Percentiles rank a stretch among this genome's conserved stretches.
phyloP scores from a whole-genome alignment of 2,797 vertebrate genomes.

The Parauchenoglanis ngamensis region DNA sequence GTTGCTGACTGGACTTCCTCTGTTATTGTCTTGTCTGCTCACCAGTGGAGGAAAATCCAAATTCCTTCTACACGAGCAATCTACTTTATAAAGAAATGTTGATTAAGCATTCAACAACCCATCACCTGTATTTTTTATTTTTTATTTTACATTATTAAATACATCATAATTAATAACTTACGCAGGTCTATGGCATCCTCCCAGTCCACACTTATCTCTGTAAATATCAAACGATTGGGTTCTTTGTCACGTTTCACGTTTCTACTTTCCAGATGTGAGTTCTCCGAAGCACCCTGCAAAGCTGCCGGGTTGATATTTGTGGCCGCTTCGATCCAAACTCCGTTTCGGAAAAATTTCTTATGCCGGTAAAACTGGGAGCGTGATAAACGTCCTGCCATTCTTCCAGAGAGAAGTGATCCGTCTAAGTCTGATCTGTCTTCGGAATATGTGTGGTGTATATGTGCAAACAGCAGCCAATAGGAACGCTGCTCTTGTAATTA shows the following conservation, averaged over 20 bases:
- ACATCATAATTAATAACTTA: too few species aligned
- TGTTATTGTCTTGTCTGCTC: background rate
- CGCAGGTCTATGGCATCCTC: background rate
- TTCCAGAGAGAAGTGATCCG: too few species aligned
- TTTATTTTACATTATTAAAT: too few species aligned
- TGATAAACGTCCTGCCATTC: too few species aligned
- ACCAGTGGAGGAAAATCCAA: background rate
- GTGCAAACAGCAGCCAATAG: too few species aligned
- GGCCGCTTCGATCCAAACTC: background rate
- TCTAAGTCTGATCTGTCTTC: too few species aligned
- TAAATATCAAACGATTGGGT: background rate
- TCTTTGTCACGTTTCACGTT: background rate
- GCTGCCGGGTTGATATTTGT: background rate
- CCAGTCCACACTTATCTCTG: slow-evolving; percentile 1
- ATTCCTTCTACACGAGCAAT: background rate
- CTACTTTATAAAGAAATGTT: background rate
- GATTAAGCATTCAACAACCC: too few species aligned
- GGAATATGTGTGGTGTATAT: too few species aligned
- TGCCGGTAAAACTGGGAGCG: background rate
- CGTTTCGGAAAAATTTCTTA: background rate
- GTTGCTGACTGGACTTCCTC: background rate
- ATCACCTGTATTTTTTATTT: too few species aligned
- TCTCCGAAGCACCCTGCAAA: background rate
- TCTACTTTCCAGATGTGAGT: background rate
- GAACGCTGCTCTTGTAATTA: too few species aligned